A percentile compares a stretch with the other conserved stretches of the same genome.
Evolutionary conservation across 2,797 vertebrate genomes (phyloP).

Genomic region (Alauda arvensis): DNA sequence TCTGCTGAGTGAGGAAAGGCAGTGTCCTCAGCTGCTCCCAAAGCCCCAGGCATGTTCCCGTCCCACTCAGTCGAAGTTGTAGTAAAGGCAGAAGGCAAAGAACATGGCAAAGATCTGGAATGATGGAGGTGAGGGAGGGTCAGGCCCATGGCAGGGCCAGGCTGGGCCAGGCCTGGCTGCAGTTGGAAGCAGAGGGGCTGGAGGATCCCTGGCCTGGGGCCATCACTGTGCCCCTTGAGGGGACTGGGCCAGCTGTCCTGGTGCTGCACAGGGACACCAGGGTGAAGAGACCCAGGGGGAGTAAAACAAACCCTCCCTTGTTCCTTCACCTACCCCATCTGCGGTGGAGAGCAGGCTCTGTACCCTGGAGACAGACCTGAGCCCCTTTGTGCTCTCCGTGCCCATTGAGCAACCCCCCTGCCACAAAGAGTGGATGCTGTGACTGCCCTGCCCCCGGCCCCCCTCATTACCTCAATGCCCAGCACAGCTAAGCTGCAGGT

Average conservation of each 20-base stretch:
- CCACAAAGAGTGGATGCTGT: background rate
- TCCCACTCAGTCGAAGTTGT: conserved; percentile 55
- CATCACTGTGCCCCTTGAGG: rapidly evolving
- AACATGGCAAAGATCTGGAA: conserved; percentile 65
- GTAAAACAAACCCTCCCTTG: background rate
- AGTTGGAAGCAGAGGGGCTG: background rate
- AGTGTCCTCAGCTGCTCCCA: background rate
- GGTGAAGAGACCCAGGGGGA: background rate
- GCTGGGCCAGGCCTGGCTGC: background rate
- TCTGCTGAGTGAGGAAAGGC: background rate
- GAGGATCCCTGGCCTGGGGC: background rate
- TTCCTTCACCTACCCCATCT: too few relatives aligned
- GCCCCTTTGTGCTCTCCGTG: background rate
- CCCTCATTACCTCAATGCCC: conserved; percentile 39
- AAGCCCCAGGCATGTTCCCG: rapidly evolving
- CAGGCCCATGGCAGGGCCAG: rapidly evolving
- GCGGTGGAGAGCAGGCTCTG: rapidly evolving
- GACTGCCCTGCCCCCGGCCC: background rate
- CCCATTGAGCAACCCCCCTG: background rate
- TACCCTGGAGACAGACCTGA: rapidly evolving
- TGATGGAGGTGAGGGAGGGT: background rate
- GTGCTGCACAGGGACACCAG: background rate
- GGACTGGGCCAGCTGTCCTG: background rate
- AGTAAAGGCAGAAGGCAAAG: conserved; percentile 64
- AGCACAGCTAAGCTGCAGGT: conserved; percentile 43